These are phyloP conservation scores for Polydrusus cervinus DNA, from an alignment of 2,888 invertebrate species.

Conservation along the genomic window DNA sequence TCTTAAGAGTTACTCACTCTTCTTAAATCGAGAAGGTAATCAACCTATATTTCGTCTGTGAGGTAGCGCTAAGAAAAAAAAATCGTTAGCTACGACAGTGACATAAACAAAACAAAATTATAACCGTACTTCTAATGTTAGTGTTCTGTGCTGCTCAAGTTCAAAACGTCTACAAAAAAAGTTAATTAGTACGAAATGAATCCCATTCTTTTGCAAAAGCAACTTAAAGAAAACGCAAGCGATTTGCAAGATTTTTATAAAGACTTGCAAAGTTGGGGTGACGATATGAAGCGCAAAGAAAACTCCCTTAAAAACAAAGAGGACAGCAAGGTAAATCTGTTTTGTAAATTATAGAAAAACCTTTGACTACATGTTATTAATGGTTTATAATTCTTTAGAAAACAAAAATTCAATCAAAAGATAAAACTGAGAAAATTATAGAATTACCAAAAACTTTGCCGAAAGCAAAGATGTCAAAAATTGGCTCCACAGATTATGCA, in stretches of 20 bases:
- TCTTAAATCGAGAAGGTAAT: too few relatives aligned
- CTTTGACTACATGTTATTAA: background rate
- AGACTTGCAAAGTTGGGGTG: conserved; percentile 83
- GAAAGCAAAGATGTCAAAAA: conserved; percentile 46
- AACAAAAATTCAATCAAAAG: conserved; percentile 27
- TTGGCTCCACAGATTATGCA: conserved; percentile 75
- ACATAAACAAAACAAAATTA: background rate
- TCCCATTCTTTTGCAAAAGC: conserved; percentile 80
- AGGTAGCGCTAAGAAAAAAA: too few relatives aligned
- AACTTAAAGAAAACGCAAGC: conserved; percentile 81
- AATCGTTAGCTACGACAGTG: background rate
- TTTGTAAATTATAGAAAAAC: background rate
- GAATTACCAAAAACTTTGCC: conserved; percentile 30
- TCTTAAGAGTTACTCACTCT: too few relatives aligned
- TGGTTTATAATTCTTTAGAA: conserved; percentile 33
- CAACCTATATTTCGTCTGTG: too few relatives aligned
- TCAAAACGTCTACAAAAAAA: background rate
- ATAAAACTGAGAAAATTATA: background rate
- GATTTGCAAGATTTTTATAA: conserved; percentile 81
- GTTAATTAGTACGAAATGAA: conserved; percentile 70
- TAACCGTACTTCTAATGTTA: background rate
- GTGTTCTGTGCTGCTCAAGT: too few relatives aligned
- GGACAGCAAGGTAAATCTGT: conserved; percentile 34
- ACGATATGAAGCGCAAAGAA: conserved; percentile 83
- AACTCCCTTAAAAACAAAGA: conserved; percentile 56